Evolutionary conservation across 2,113 vertebrate species (phyloP), one percentile per base, ranked within the genome.

Genomic region (Micronisus gabar): DNA sequence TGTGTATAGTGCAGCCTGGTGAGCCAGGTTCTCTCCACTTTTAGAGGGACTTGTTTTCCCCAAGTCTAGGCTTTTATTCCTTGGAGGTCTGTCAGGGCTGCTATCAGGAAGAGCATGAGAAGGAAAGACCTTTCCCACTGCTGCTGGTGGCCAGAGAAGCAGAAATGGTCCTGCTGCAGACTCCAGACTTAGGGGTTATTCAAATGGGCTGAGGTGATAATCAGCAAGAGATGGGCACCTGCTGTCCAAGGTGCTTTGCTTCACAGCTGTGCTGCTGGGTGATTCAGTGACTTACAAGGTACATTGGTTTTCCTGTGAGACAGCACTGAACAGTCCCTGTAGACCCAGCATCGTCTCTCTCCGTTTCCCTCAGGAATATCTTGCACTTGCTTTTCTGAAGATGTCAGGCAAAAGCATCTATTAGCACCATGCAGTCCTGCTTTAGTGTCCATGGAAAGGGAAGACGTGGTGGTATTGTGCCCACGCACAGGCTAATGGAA

Each of bases 401-500:
- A 10, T 26, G 26, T 48, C 30, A 62, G 48, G n/a, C 3, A 11
- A 67, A 29, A 78, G 10, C 41, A 73, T 41, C 70, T 59, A 2
- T 76, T 15, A n/a, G 25, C 3, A 34, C 48, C 53, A 23, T 22
- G 15, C 34, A 56, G 72, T 56, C 62, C 17, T 70, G n/a, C 61
- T 61, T 32, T 74, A 48, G 36, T n/a, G 62, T 11, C 36, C 2
- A 0, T 18, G 23, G 29, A 20, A 15, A 56, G 92, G 56, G 43
- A 56, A 72, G 70, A 6, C 0, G 0, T 30, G 58, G 10, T 29
- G 36, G 10, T 29, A 5, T 1, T 18, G 47, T 41, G 58, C 7
- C 34, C 38, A 7, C 1, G 2, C 13, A 14, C 22, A 27, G 38
- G 45, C 41, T 58, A 15, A 16, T 9, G 29, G 45, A 27, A 62